These are phyloP conservation scores for Promerops cafer DNA, from an alignment of 2,113 vertebrate genomes.

Conservation along the genomic window DNA sequence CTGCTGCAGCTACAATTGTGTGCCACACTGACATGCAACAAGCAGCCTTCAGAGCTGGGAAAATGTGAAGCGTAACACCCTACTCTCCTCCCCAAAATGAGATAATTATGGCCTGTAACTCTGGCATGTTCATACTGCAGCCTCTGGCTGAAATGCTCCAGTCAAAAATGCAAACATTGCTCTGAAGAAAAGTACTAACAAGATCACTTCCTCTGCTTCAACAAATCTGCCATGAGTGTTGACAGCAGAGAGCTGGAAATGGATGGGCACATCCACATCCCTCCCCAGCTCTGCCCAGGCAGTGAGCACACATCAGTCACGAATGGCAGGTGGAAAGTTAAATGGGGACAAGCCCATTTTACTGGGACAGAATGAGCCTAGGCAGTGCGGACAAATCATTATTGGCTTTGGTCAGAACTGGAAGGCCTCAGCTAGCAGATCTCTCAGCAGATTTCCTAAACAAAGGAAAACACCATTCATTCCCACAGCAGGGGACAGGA, in stretches of 20 bases:
- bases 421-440: background rate
- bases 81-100: background rate
- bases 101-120: background rate
- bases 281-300: background rate
- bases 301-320: accelerated
- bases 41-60: background rate
- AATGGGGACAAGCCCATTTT: background rate
- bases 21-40: background rate
- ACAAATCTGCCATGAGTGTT: background rate
- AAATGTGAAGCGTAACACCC: background rate
- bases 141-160: background rate
- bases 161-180: background rate
- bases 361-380: background rate
- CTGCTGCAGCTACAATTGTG: background rate
- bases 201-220: background rate
- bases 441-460: background rate
- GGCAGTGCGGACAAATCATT: background rate
- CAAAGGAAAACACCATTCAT: background rate
- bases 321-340: background rate
- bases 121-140: background rate
- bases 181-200: background rate
- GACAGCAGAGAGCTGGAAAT: background rate
- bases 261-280: no score
- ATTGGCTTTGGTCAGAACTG: background rate
- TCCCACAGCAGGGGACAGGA: background rate